These are phyloP conservation scores for Philereme transversata DNA, from an alignment of 2,888 invertebrate genomes.

Conservation along the genomic window DNA sequence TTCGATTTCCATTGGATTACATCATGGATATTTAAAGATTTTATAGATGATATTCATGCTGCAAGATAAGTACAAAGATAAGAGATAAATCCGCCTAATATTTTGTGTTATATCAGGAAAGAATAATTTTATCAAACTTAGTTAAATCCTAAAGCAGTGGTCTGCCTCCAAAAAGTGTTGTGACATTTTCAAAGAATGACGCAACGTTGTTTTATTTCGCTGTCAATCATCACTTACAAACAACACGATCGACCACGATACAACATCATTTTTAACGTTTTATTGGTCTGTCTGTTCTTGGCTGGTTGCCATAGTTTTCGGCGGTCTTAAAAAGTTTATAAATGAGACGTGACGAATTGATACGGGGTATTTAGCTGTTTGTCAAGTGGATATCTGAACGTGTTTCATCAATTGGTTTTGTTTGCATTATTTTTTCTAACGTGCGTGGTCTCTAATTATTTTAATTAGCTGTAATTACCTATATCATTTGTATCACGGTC, in stretches of 20 bases:
- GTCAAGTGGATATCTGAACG: conserved; percentile 3
- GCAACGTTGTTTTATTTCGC: conserved; percentile 13
- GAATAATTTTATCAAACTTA: too few relatives aligned
- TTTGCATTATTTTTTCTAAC: neutral
- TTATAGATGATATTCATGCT: too few relatives aligned
- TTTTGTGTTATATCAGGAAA: too few relatives aligned
- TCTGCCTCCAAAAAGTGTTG: neutral
- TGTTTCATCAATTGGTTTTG: neutral
- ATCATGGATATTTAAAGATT: too few relatives aligned
- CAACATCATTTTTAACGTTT: conserved; percentile 37
- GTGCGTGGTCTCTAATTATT: conserved; percentile 1
- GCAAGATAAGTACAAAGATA: too few relatives aligned
- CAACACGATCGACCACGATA: conserved; percentile 11
- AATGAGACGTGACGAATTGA: conserved; percentile 1
- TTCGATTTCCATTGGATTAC: too few relatives aligned
- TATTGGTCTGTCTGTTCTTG: conserved; percentile 36
- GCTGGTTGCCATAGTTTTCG: conserved; percentile 39
- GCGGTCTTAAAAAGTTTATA: conserved; percentile 21
- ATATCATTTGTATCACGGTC: too few relatives aligned
- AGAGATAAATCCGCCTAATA: too few relatives aligned
- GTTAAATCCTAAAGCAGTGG: too few relatives aligned
- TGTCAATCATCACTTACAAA: conserved; percentile 30
- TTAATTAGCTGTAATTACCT: too few relatives aligned
- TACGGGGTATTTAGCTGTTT: conserved; percentile 11
- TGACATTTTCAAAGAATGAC: conserved; percentile 15